Conservation (phyloP, 2,113 vertebrate genomes). For the Copsychus sechellarum region DNA sequence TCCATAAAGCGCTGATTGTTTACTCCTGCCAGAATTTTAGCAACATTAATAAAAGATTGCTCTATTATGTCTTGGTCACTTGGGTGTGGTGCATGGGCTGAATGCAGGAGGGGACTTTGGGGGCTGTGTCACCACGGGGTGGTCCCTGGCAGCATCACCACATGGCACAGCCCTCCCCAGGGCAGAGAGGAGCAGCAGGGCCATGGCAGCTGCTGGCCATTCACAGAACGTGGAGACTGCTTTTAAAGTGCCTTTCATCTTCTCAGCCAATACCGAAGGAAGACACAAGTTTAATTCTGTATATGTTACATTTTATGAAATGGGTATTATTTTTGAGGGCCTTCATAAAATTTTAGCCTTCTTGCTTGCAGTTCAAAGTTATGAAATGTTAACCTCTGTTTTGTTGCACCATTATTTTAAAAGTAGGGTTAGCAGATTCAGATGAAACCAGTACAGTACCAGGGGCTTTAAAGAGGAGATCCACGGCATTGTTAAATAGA, state of each 20-base stretch:
- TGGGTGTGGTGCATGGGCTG: not conserved
- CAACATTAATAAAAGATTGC: not conserved
- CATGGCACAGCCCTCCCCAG: not conserved
- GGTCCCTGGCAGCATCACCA: not conserved
- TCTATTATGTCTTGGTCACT: not conserved
- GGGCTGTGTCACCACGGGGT: not conserved
- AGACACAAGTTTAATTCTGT: not conserved
- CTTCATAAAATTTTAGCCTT: conserved; percentile 31
- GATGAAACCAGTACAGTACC: not conserved
- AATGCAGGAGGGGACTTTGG: not conserved
- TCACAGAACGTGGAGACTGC: not conserved
- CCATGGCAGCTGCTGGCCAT: not conserved
- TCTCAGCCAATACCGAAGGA: not conserved
- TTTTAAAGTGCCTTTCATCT: not conserved
- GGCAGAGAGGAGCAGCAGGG: not conserved
- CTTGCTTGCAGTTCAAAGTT: not conserved
- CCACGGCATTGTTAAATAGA: not conserved
- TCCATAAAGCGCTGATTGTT: conserved; percentile 26
- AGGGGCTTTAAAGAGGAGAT: not conserved
- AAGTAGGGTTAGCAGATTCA: conserved; percentile 22
- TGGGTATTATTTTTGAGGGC: conserved; percentile 22
- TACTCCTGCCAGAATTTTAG: conserved; percentile 30
- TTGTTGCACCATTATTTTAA: conserved; percentile 20
- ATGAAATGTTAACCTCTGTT: conserved; percentile 45
- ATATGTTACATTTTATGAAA: not conserved